phyloP scores from a whole-genome alignment of 2,113 vertebrate species.

The Pelmatolapia mariae region DNA sequence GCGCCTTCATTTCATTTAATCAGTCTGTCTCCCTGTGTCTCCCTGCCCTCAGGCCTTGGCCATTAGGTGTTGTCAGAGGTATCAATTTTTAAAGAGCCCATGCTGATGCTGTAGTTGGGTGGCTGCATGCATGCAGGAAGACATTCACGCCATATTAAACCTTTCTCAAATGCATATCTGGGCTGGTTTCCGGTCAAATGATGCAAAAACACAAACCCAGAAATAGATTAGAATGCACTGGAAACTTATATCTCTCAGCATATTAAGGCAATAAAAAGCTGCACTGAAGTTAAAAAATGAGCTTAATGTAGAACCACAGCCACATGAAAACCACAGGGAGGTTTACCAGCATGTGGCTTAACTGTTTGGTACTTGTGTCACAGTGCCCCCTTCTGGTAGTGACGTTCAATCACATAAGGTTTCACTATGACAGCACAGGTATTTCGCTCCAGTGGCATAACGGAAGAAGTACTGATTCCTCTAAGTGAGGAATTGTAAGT shows the following conservation, averaged over 20 bases:
- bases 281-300: not conserved
- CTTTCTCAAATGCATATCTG: not conserved
- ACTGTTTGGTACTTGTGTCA: not conserved
- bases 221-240: not conserved
- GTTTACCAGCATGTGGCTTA: not conserved
- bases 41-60: constrained; percentile 13
- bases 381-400: constrained; percentile 52
- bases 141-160: not conserved
- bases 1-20: not conserved
- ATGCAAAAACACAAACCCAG: not conserved
- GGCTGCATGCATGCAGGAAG: not conserved
- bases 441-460: not conserved
- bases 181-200: not conserved
- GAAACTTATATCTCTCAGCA: not conserved
- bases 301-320: not conserved
- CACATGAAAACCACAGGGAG: not conserved
- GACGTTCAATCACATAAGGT: not conserved
- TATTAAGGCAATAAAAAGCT: not conserved
- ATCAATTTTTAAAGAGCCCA: constrained; percentile 48
- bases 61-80: constrained; percentile 45
- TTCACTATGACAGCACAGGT: not conserved
- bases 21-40: not conserved
- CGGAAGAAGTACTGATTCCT: constrained; percentile 61
- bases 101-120: not conserved
- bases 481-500: constrained; percentile 53